Percentiles rank a stretch among this genome's conserved stretches.
These are phyloP conservation scores for Drosophila pruinosa DNA, from an alignment of 1,140 invertebrate species.

Conservation along the genomic window DNA sequence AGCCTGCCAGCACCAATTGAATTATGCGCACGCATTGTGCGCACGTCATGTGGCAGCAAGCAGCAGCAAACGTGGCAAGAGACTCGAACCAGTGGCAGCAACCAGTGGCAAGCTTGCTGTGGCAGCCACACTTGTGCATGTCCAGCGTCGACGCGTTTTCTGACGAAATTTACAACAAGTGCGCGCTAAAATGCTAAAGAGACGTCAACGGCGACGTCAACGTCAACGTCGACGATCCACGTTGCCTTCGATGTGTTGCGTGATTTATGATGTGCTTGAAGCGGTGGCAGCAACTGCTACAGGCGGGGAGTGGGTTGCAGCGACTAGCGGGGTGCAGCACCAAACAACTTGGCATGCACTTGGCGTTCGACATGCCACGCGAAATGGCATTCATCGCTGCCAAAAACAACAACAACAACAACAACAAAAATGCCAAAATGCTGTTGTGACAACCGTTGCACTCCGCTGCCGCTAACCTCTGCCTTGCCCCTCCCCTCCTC, in stretches of 20 bases:
- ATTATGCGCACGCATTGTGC: conserved; percentile 81
- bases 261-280: conserved; percentile 80
- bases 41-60: conserved; percentile 63
- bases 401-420: no score
- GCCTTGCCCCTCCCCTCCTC: neutral
- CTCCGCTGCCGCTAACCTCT: no score
- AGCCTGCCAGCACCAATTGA: conserved; percentile 45
- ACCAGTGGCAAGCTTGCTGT: conserved; percentile 37
- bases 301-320: neutral
- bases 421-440: conserved; percentile 50
- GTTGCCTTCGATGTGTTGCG: conserved; percentile 14
- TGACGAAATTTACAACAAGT: conserved; percentile 78
- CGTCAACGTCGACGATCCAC: conserved; percentile 28
- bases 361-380: conserved; percentile 59
- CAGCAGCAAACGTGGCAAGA: conserved; percentile 10
- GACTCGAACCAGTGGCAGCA: conserved; percentile 34
- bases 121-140: conserved; percentile 59
- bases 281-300: no score
- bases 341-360: conserved; percentile 19
- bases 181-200: conserved; percentile 71
- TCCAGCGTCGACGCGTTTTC: conserved; percentile 60
- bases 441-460: conserved; percentile 53
- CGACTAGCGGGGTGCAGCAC: conserved; percentile 12
- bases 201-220: conserved; percentile 49
- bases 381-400: conserved; percentile 75